Evolutionary conservation across 1,140 invertebrate species (phyloP).

Genomic region (Mycetomoellerius zeteki): DNA sequence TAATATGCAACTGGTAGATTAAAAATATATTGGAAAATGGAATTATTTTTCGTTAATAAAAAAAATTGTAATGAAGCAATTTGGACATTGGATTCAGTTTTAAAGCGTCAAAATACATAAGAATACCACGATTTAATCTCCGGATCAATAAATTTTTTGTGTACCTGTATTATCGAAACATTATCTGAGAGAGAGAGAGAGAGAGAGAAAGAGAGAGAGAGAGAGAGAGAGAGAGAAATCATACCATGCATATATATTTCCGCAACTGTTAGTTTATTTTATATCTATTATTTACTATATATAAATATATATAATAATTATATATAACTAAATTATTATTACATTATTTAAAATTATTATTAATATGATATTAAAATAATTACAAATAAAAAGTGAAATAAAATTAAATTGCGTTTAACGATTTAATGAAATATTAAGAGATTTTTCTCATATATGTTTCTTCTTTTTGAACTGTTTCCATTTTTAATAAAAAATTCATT

Average conservation of each 20-base stretch:
- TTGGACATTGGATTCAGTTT: no score
- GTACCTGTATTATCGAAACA: not conserved
- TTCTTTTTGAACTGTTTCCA: not conserved
- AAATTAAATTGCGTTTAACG: not conserved
- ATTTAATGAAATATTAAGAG: not conserved
- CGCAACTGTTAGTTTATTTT: not conserved
- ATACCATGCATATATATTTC: not conserved
- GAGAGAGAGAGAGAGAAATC: not conserved
- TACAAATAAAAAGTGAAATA: not conserved
- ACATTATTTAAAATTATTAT: not conserved
- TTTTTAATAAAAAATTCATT: no score
- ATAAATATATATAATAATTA: not conserved
- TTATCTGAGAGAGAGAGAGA: not conserved
- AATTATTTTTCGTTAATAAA: no score
- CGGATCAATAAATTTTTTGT: no score
- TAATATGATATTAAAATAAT: slow-evolving; percentile 4
- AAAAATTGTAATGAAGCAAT: no score
- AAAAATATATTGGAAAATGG: no score
- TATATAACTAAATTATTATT: not conserved
- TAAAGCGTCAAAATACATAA: no score
- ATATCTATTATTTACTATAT: not conserved
- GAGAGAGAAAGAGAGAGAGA: not conserved
- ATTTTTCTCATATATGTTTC: not conserved
- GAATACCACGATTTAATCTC: no score
- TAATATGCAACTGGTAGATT: no score